Conservation (phyloP, 1,140 invertebrate species). For the Scylla paramamosain region DNA sequence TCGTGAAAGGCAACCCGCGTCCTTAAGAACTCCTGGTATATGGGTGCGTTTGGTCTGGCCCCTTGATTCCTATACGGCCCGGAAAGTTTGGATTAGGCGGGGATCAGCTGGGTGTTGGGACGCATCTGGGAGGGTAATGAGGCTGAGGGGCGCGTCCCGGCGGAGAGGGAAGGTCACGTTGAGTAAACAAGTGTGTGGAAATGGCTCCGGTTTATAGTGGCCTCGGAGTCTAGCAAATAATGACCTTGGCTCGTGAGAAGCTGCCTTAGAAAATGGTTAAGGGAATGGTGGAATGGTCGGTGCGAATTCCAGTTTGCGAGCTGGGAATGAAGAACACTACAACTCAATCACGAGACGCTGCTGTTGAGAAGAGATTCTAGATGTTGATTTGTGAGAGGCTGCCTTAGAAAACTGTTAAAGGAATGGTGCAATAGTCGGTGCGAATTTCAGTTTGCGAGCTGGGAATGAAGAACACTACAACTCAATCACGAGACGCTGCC, state of each 20-base stretch:
- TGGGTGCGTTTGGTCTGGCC: not conserved
- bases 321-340: too few species aligned
- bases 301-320: too few species aligned
- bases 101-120: constrained; percentile 7
- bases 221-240: not conserved
- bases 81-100: not conserved
- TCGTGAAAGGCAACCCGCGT: not conserved
- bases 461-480: too few species aligned
- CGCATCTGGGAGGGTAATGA: constrained; percentile 18
- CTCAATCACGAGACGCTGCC: too few species aligned
- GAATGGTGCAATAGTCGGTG: too few species aligned
- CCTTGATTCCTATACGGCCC: not conserved
- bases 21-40: not conserved
- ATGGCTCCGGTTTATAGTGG: not conserved
- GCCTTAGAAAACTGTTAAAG: not conserved
- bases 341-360: too few species aligned
- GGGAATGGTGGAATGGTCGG: too few species aligned
- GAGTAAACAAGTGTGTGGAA: not conserved
- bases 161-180: not conserved
- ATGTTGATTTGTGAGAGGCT: not conserved
- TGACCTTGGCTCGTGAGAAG: not conserved
- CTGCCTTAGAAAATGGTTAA: not conserved
- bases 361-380: not conserved
- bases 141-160: not conserved
- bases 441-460: too few species aligned